Conservation (phyloP, 2,113 vertebrate genomes). For the Lophochroa leadbeateri region DNA sequence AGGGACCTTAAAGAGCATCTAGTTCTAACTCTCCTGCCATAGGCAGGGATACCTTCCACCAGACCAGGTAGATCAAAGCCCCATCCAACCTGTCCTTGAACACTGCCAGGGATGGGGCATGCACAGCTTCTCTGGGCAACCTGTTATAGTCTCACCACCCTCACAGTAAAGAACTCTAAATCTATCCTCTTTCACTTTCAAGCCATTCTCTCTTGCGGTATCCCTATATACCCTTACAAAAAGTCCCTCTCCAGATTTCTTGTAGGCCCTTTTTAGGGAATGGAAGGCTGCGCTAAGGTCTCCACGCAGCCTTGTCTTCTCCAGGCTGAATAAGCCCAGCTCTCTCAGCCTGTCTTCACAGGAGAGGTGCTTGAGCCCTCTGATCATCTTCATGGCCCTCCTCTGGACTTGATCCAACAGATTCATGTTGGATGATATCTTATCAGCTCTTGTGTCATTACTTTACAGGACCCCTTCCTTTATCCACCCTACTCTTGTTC, state of each 20-base stretch:
- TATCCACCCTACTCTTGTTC: background rate
- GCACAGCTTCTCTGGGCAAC: background rate
- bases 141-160: background rate
- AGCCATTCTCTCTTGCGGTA: background rate
- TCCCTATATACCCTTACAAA: background rate
- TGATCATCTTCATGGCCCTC: background rate
- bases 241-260: background rate
- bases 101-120: background rate
- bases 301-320: background rate
- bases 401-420: background rate
- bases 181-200: background rate
- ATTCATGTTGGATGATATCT: background rate
- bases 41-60: background rate
- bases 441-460: background rate
- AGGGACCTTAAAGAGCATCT: background rate
- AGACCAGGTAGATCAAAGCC: background rate
- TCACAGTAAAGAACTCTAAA: background rate
- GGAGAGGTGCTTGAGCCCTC: background rate
- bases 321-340: background rate
- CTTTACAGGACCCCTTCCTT: background rate
- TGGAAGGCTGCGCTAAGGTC: background rate
- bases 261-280: background rate
- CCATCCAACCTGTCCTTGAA: fast-evolving
- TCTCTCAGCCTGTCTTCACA: background rate
- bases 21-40: background rate